phyloP scores from a whole-genome alignment of 2,113 vertebrate genomes.

The Chrysochloris asiatica region DNA sequence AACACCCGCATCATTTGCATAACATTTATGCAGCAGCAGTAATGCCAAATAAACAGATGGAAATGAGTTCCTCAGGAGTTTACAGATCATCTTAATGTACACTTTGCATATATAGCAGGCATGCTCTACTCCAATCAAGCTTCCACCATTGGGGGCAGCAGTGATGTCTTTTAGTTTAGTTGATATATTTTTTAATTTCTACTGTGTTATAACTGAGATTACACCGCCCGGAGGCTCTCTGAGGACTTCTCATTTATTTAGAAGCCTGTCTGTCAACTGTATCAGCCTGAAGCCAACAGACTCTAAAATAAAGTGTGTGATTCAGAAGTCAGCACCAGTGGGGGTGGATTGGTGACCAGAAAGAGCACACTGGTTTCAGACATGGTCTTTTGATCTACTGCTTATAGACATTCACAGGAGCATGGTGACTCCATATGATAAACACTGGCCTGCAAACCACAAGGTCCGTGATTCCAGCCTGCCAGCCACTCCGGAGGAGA shows the following conservation, averaged over 20 bases:
- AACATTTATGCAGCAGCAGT: not conserved
- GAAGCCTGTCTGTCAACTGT: not conserved
- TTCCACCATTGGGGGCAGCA: not conserved
- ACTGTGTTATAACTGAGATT: not conserved
- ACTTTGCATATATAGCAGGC: not conserved
- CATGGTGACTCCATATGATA: too few relatives aligned
- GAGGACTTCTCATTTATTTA: not conserved
- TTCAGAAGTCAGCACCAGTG: not conserved
- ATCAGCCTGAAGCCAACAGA: not conserved
- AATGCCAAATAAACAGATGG: not conserved
- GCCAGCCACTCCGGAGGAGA: too few relatives aligned
- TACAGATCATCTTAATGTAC: not conserved
- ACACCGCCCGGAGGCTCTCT: not conserved
- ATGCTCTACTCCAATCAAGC: not conserved
- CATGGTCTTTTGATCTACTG: not conserved
- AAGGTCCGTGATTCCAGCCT: too few relatives aligned
- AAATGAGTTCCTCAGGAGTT: not conserved
- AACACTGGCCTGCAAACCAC: too few relatives aligned
- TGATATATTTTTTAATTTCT: slow-evolving; percentile 26
- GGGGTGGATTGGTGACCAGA: not conserved
- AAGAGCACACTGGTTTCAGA: not conserved
- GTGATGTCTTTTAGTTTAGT: not conserved
- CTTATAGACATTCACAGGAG: not conserved
- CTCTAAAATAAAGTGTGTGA: not conserved
- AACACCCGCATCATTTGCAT: not conserved